Evolutionary conservation across 2,113 vertebrate genomes (phyloP), one percentile per base, ranked within the genome.

Genomic region (Chaenogobius annularis): DNA sequence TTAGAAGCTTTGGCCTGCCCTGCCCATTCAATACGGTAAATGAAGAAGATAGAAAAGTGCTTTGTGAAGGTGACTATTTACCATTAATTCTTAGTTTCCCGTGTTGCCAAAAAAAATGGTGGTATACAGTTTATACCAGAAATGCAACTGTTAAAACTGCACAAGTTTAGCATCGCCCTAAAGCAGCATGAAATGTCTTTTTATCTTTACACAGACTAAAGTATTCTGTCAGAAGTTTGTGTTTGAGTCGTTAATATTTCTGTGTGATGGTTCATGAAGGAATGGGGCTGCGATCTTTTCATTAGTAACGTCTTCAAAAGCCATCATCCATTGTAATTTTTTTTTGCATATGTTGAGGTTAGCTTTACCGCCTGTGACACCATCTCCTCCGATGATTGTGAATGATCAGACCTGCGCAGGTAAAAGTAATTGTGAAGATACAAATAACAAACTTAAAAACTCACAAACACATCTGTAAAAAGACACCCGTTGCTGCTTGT

Each of bases 181-280:
- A 55, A 20, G n/a, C n/a, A 3, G 10, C 52, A 3, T 19, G 15
- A 22, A 55, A 62, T 35, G 26, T 35, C 26, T 35, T 35, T 4
- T 61, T 17, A 17, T 37, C 31, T 31, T 31, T 31, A 52, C 15
- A 55, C 19, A 19, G 58, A 35, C 15, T 26, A 58, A 58, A 13
- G 12, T 12, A 62, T 59, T 59, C 56, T 12, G 22, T 59, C 20
- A 14, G 56, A 55, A 22, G 52, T 55, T 54, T 55, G 20, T 22
- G 52, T 22, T 22, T 55, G 37, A 7, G 37, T 40, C 37, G 5
- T 59, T 59, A 59, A 59, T 59, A 23, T 59, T 59, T 59, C 58
- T 62, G 58, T 62, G 58, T 62, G 58, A 62, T 62, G 14, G 26
- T 62, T 62, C 35, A 13, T 37, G 23, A 61, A 61, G 14, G 13